These are phyloP conservation scores for Neoniphon sammara DNA, from an alignment of 2,797 vertebrate genomes.

Conservation along the genomic window DNA sequence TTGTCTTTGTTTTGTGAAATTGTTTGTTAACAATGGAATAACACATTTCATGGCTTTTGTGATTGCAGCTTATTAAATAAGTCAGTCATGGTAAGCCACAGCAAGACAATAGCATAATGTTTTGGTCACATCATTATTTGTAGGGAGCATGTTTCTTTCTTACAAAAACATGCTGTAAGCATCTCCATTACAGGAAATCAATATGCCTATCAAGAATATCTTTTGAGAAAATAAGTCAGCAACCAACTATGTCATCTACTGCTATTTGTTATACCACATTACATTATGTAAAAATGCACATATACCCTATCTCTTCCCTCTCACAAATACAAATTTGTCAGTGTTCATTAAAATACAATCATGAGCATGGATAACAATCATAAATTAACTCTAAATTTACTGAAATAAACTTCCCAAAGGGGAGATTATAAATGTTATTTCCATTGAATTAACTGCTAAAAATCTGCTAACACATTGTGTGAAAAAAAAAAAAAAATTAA, in stretches of 20 bases:
- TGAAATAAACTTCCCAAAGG: background rate
- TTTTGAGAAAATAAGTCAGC: background rate
- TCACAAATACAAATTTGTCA: conserved; percentile 6
- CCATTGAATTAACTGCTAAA: background rate
- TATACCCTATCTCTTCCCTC: background rate
- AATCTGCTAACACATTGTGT: background rate
- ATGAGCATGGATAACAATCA: background rate
- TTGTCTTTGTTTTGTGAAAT: conserved; percentile 21
- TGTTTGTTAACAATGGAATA: conserved; percentile 42
- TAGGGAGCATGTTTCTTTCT: background rate
- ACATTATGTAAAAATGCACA: background rate
- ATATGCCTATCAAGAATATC: background rate
- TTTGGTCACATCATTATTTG: background rate
- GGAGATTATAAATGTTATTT: background rate
- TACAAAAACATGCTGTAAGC: background rate
- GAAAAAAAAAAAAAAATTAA: no score
- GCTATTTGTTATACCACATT: background rate
- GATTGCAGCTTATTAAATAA: conserved; percentile 30
- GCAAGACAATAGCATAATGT: conserved; percentile 18
- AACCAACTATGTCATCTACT: background rate
- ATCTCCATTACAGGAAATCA: background rate
- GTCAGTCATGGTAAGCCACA: conserved; percentile 1
- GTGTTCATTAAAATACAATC: background rate
- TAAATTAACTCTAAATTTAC: conserved; percentile 1
- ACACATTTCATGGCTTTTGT: conserved; percentile 14